phyloP scores from a whole-genome alignment of 2,113 vertebrate genomes.

The Mus musculus region GRCm39 chr4:87846001-87846500 shows the following conservation, averaged over 20 bases:
- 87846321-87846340: background rate
- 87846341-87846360: slow-evolving; percentile 58
- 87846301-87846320: background rate
- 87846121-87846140: too few relatives aligned
- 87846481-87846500: background rate
- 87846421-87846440: background rate
- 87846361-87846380: slow-evolving; percentile 35
- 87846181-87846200: background rate
- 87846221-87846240: background rate
- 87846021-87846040: background rate
- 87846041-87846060: background rate
- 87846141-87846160: background rate
- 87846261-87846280: too few relatives aligned
- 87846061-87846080: background rate
- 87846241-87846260: background rate
- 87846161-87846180: background rate
- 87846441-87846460: background rate
- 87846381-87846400: slow-evolving; percentile 45
- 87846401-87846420: background rate
- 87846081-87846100: slow-evolving; percentile 48
- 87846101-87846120: slow-evolving; percentile 50
- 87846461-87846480: background rate
- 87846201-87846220: background rate
- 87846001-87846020: background rate
- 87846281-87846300: background rate